Base-by-base conservation (phyloP, 2,888 invertebrate genomes). In the Pristionchus fissidentatus region DNA sequence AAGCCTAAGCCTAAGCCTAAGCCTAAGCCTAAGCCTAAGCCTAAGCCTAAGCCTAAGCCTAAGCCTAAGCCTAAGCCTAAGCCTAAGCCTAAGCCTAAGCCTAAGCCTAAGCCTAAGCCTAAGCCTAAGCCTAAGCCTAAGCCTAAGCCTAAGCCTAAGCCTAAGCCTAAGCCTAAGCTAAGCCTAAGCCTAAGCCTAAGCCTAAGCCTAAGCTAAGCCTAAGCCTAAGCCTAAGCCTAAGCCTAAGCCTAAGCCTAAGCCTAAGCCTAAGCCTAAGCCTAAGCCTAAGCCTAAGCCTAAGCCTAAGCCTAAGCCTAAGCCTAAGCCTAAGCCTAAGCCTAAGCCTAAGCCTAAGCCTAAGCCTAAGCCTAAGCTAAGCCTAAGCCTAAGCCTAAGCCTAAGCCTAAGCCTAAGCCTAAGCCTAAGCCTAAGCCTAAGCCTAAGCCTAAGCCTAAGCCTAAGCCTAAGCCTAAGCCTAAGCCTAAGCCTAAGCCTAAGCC, bases 1-100 rank as follows among this genome's bases (percentile, higher is more conserved):
- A n/a, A n/a, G n/a, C 52, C 52, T 62, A 84, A 84, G 57, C 52
- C 84, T 84, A 84, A 84, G 83, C 84, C 62, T 84, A 83, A 84
- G 84, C 79, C 55, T 84, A 84, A n/a, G 57, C 84, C 13, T 85
- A 81, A 81, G 84, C 79, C 49, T 84, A 82, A 84, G 82, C 52
- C 52, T 62, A 84, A 52, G 57, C 52, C 84, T 84, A 84, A 84
- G 83, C 84, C 62, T 84, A 83, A 84, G 84, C 79, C 55, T 84
- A 84, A 84, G 79, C 49, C 49, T 84, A 84, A 84, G 84, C 7
- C 84, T 57, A 84, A 84, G 79, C 84, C 84, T 84, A 55, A 84
- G 84, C 32, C 57, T 83, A 83, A 84, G 84, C 57, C 84, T 84
- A 84, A 84, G 83, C 84, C 84, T 84, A 84, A 84, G 84, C 83